A percentile compares a stretch with the other conserved stretches of the same genome.
phyloP scores from a whole-genome alignment of 2,888 invertebrate genomes.

The Cheilosia vernalis region DNA sequence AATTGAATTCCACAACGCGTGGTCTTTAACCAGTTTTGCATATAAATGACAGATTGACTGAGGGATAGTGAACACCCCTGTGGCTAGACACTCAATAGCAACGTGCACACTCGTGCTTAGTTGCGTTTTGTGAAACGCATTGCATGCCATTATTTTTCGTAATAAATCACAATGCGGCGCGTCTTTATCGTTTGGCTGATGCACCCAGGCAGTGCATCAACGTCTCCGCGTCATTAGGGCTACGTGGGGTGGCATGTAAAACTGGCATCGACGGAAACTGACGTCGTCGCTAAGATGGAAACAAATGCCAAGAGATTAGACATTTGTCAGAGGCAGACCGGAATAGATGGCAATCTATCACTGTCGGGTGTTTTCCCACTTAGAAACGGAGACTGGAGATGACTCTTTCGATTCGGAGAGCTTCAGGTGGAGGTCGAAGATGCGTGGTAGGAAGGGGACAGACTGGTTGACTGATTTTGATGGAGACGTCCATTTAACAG shows the following conservation, averaged over 20 bases:
- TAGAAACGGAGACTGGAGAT: constrained; percentile 40
- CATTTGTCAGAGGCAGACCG: constrained; percentile 68
- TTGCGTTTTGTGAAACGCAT: constrained; percentile 14
- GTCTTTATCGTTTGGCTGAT: constrained; percentile 56
- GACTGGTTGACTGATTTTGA: neutral
- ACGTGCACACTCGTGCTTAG: constrained; percentile 10
- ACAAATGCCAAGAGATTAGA: constrained; percentile 66
- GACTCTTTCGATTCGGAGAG: constrained; percentile 21
- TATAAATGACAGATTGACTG: constrained; percentile 52
- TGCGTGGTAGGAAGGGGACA: constrained; percentile 9
- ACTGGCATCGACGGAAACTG: constrained; percentile 43
- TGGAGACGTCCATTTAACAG: too few species aligned
- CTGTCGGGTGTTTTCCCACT: constrained; percentile 53
- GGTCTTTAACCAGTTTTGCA: constrained; percentile 31
- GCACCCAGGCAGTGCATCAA: constrained; percentile 35
- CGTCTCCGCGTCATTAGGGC: constrained; percentile 41
- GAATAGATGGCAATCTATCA: constrained; percentile 69
- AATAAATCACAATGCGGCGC: constrained; percentile 61
- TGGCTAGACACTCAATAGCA: constrained; percentile 26
- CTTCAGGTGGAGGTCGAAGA: constrained; percentile 32
- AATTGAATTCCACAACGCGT: constrained; percentile 27
- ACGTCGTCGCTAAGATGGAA: constrained; percentile 48
- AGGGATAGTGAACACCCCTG: constrained; percentile 49
- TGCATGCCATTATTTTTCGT: constrained; percentile 28
- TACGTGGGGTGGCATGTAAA: constrained; percentile 25